Conservation (phyloP, 2,888 invertebrate genomes). For the Cephus pulcher region DNA sequence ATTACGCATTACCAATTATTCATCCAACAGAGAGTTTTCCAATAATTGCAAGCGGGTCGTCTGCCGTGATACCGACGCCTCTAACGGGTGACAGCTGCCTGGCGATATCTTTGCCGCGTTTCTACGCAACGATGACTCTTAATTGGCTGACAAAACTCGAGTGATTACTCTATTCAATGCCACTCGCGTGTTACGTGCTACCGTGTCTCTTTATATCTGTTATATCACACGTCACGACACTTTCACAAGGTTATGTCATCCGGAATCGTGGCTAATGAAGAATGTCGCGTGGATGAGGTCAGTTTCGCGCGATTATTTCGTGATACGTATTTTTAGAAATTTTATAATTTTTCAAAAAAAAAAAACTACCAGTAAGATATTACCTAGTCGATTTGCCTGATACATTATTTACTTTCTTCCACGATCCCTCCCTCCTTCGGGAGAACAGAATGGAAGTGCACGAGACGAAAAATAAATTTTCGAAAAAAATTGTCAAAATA, state of each 20-base stretch:
- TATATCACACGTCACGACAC: not conserved
- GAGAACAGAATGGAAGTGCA: not conserved
- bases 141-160: conserved; percentile 6
- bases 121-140: conserved; percentile 4
- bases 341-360: not conserved
- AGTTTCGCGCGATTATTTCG: not conserved
- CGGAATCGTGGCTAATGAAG: no score
- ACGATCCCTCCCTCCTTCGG: not conserved
- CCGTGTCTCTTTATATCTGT: not conserved
- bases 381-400: not conserved
- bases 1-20: conserved; percentile 37
- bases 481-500: not conserved
- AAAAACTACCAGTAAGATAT: not conserved
- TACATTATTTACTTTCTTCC: not conserved
- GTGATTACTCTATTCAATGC: not conserved
- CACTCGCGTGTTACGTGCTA: not conserved
- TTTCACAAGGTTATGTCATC: not conserved
- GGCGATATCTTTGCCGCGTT: not conserved
- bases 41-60: conserved; percentile 29
- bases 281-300: not conserved
- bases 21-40: conserved; percentile 31
- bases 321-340: not conserved
- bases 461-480: not conserved
- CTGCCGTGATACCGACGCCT: conserved; percentile 3
- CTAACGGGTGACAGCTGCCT: not conserved